Evolutionary conservation across 2,888 invertebrate genomes (phyloP), one percentile per base, ranked within the genome.

Genomic region (Eupithecia exiguata): DNA sequence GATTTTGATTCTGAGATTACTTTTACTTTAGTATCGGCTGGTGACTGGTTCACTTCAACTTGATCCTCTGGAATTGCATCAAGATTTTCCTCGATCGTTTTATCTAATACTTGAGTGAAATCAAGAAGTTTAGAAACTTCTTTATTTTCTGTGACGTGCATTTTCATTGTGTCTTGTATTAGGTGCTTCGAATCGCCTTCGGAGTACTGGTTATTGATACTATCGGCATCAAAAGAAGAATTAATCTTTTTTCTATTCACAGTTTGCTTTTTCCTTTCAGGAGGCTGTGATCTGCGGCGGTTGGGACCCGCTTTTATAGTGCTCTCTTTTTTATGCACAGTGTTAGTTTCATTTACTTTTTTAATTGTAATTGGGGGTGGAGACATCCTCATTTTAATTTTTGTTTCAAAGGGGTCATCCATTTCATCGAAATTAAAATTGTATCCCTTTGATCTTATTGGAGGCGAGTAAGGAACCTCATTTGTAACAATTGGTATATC

Each of bases 371-470:
- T 82, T 68, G 83, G 79, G 25, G 90, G 81, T 21, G 93, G 92
- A 7, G 92, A 91, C 72, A 83, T 73, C 71, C 90, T 86, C 25
- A 92, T 89, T 79, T 89, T 91, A 38, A 87, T 88, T 88, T 92
- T 92, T 5, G 89, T 92, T 18, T 88, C 89, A 84, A 93, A 94
- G 49, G 92, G 93, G 81, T 93, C 87, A 72, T 91, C 89, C 70
- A 91, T 87, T 63, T 92, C 91, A 82, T 93, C 93, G 80, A 93
- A 92, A 81, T 92, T 89, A 40, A 92, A 90, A 78, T 91, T 91
- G 76, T 92, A 93, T 36, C 91, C 92, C 80, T 86, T 92, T 35
- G 91, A 91, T 66, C 80, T 81, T 58, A 91, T 90, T 75, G 88
- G 88, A 9, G 91, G 92, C 30, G 92, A 92, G 61, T 75, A 75